Evolutionary conservation across 2,888 invertebrate species (phyloP).

Genomic region (Alloscopus bannaensis): DNA sequence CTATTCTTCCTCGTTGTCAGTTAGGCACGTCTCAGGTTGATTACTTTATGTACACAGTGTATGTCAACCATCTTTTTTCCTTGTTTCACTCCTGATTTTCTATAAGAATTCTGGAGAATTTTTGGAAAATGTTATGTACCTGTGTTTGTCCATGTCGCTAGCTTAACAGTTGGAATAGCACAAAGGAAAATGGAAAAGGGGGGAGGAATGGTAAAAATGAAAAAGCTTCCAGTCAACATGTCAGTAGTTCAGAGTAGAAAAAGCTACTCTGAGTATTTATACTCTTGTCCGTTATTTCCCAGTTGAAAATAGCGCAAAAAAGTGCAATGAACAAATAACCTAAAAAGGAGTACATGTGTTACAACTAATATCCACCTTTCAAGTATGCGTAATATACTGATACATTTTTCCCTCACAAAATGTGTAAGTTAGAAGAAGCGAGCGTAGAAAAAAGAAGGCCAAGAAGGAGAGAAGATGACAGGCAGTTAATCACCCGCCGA

Average conservation of each 20-base stretch:
- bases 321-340: too few relatives aligned
- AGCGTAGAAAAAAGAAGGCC: conserved; percentile 55
- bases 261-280: too few relatives aligned
- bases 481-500: conserved; percentile 72
- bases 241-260: too few relatives aligned
- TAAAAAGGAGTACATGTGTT: conserved; percentile 4
- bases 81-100: background rate
- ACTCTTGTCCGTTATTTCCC: too few relatives aligned
- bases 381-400: background rate
- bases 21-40: conserved; percentile 48
- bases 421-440: conserved; percentile 16
- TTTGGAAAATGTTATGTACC: too few relatives aligned
- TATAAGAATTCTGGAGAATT: background rate
- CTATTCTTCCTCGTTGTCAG: background rate
- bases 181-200: too few relatives aligned
- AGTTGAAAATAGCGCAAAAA: too few relatives aligned
- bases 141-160: too few relatives aligned
- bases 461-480: conserved; percentile 71
- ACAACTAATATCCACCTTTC: conserved; percentile 14
- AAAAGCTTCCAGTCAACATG: too few relatives aligned
- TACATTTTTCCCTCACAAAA: background rate
- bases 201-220: too few relatives aligned
- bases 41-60: conserved; percentile 20
- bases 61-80: conserved; percentile 9
- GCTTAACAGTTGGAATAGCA: too few relatives aligned